These are phyloP conservation scores for Sitobion miscanthi DNA, from an alignment of 1,140 invertebrate genomes.

Conservation along the genomic window DNA sequence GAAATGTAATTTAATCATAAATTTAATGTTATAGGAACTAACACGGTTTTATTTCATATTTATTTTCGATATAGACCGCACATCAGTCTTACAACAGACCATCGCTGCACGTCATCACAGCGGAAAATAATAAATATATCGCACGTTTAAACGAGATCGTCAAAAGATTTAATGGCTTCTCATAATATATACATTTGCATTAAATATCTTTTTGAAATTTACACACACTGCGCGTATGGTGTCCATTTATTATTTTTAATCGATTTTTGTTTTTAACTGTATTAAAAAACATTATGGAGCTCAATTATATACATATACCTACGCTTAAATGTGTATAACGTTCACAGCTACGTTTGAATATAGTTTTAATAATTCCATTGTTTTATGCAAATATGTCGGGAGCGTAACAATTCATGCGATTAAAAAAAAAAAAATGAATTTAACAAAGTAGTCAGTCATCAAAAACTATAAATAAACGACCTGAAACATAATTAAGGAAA, in stretches of 20 bases:
- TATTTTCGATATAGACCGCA: background rate
- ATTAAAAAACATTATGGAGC: background rate
- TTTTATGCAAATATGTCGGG: background rate
- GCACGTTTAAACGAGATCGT: background rate
- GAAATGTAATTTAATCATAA: background rate
- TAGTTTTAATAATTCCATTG: conserved; percentile 13
- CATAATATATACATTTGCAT: background rate
- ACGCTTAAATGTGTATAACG: background rate
- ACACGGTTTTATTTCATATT: background rate
- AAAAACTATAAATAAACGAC: background rate
- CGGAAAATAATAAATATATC: background rate
- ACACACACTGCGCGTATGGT: background rate
- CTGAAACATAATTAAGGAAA: conserved; percentile 25
- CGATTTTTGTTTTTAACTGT: background rate
- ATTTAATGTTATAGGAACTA: background rate
- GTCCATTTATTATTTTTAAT: conserved; percentile 1
- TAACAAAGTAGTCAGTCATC: background rate
- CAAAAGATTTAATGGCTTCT: background rate
- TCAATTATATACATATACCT: background rate
- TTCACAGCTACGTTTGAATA: background rate
- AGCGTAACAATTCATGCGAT: background rate
- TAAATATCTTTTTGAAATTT: background rate
- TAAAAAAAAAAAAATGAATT: background rate
- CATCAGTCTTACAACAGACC: background rate
- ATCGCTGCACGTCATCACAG: background rate